phyloP scores from a whole-genome alignment of 2,797 vertebrate genomes.

The Smutsia gigantea region DNA sequence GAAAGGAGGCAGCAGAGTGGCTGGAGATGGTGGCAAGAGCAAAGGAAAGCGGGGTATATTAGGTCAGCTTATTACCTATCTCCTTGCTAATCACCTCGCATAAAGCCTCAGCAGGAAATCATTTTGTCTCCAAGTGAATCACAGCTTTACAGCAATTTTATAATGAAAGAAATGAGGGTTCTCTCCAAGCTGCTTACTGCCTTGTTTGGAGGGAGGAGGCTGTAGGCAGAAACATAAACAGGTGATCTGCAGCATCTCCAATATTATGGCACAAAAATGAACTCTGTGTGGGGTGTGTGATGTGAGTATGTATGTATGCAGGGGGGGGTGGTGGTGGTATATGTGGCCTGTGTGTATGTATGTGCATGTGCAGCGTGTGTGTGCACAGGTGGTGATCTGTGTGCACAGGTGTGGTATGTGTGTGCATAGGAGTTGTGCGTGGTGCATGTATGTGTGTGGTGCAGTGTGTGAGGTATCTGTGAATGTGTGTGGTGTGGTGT shows the following conservation, averaged over 20 bases:
- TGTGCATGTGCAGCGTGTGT: background rate
- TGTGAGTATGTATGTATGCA: too few species aligned
- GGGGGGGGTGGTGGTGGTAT: too few species aligned
- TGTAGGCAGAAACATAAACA: constrained; percentile 38
- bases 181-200: constrained; percentile 14
- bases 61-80: constrained; percentile 73
- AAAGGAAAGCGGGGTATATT: background rate
- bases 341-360: background rate
- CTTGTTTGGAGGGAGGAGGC: constrained; percentile 5
- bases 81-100: constrained; percentile 67
- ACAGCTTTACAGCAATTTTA: constrained; percentile 39
- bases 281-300: background rate
- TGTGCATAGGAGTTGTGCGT: background rate
- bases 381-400: too few species aligned
- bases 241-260: background rate
- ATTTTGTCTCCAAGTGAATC: constrained; percentile 60
- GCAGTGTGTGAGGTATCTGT: background rate
- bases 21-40: constrained; percentile 14
- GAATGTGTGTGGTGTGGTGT: background rate
- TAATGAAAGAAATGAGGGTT: constrained; percentile 41
- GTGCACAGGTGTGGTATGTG: background rate
- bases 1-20: constrained; percentile 38
- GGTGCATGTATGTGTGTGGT: background rate
- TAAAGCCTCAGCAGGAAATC: constrained; percentile 69
- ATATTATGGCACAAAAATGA: background rate